Evolutionary conservation across 2,797 vertebrate genomes (phyloP).

Genomic region (Siniperca scherzeri): DNA sequence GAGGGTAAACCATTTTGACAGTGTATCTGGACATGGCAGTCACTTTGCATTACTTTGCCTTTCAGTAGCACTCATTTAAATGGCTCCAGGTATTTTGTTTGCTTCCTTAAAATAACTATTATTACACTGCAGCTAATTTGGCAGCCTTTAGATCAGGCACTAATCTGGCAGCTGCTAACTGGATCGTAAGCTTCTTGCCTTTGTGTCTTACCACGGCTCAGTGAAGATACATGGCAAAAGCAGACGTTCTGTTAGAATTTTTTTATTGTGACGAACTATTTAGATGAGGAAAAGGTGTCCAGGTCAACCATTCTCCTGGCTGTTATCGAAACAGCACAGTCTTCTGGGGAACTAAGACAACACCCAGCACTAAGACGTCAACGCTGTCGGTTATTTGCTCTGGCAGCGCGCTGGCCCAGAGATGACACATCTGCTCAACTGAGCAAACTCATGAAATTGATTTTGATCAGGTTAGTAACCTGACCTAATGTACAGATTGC

Average conservation of each 20-base stretch:
- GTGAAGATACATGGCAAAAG: slow-evolving; percentile 2
- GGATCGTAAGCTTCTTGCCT: slow-evolving; percentile 7
- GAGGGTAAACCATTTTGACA: slow-evolving; percentile 24
- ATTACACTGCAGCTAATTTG: slow-evolving; percentile 40
- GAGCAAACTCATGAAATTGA: slow-evolving; percentile 56
- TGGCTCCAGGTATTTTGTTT: slow-evolving; percentile 43
- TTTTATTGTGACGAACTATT: neutral
- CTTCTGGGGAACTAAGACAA: slow-evolving; percentile 3
- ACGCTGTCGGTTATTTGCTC: slow-evolving; percentile 38
- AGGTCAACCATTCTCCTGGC: neutral
- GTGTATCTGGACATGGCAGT: slow-evolving; percentile 35
- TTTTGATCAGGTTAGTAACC: slow-evolving; percentile 54
- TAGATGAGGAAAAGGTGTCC: neutral
- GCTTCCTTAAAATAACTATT: slow-evolving; percentile 29
- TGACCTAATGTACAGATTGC: slow-evolving; percentile 27
- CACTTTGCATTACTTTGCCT: slow-evolving; percentile 35
- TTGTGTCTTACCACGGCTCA: slow-evolving; percentile 16
- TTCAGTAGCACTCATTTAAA: slow-evolving; percentile 21
- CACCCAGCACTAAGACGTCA: slow-evolving; percentile 19
- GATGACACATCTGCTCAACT: slow-evolving; percentile 54
- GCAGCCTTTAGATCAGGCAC: slow-evolving; percentile 29
- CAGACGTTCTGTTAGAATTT: neutral
- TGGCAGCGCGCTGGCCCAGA: slow-evolving; percentile 40
- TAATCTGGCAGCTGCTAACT: slow-evolving; percentile 60
- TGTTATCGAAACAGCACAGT: neutral